These are phyloP conservation scores for Nematostella vectensis DNA, from an alignment of 92 coral and sea anemone genomes.

Conservation along the genomic window DNA sequence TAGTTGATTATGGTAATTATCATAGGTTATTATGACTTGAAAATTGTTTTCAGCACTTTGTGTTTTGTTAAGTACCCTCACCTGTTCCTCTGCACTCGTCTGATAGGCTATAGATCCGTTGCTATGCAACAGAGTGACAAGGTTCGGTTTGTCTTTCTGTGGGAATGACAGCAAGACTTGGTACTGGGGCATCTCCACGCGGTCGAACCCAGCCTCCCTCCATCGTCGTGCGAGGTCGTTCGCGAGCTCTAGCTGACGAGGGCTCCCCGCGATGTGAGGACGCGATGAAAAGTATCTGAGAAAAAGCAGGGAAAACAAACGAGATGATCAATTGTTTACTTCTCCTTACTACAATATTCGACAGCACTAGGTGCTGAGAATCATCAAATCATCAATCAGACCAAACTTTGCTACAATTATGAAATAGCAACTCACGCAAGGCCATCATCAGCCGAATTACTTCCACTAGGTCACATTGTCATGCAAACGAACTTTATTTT, in stretches of 20 bases:
- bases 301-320: not conserved
- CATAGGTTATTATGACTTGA: not conserved
- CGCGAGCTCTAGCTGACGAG: constrained; percentile 54
- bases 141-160: constrained; percentile 47
- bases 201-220: constrained; percentile 63
- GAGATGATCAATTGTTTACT: no score
- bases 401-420: no score
- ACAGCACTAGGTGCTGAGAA: no score
- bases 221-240: constrained; percentile 53
- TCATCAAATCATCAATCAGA: no score
- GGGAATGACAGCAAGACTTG: constrained; percentile 67
- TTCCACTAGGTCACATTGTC: no score
- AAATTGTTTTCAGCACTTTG: not conserved
- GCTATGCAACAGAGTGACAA: constrained; percentile 26
- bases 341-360: no score
- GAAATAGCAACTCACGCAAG: no score
- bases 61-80: no score
- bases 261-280: constrained; percentile 81
- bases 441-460: no score
- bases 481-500: no score
- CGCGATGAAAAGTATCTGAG: constrained; percentile 49
- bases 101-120: constrained; percentile 36
- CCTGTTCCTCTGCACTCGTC: constrained; percentile 53
- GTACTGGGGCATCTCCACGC: constrained; percentile 84
- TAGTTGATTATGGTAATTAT: no score